Base-by-base conservation (phyloP, 92 coral and sea anemone genomes). In the Heteractis magnifica region DNA sequence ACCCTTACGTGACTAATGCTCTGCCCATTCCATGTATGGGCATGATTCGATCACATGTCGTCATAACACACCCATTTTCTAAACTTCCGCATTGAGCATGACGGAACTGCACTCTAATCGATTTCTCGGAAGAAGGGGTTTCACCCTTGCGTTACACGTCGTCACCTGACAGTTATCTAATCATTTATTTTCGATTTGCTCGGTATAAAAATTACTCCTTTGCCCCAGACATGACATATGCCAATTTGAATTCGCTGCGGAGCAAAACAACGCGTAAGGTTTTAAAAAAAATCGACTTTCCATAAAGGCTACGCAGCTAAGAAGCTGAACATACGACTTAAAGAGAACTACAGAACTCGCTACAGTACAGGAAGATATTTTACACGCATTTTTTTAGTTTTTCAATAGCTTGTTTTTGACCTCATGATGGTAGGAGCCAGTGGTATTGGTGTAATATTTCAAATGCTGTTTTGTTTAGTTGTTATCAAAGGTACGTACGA, bases 31-130 rank as follows among this genome's bases (percentile, higher is more conserved):
- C 73, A n/a, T 26, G 26, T 68, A 20, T 68, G 49, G 73, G 10
- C 19, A 5, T 68, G 48, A 26, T 21, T 11, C 50, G 19, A 26
- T 68, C 73, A 26, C 73, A 68, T 68, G 73, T 21, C 73, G 73
- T 68, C 79, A 55, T n/a, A 6, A 62, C 79, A 81, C 84, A 68
- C 76, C 84, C 77, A 68, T 51, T 44, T 65, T 12, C 11, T 18
- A 64, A 51, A 70, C 84, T 68, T 81, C 84, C 84, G 65, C 77
- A 68, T 78, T 68, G 50, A 68, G 73, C 73, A 68, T 68, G 73
- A 68, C 84, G 84, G 84, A 81, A 81, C 72, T 62, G n/a, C 70
- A 5, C 44, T 34, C 71, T 7, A 56, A 78, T 59, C 51, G 49
- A 68, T 68, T 68, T 68, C 23, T 48, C 44, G 44, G 4, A n/a